Base-by-base conservation (phyloP, 2,113 vertebrate species). In the Saccopteryx bilineata region DNA sequence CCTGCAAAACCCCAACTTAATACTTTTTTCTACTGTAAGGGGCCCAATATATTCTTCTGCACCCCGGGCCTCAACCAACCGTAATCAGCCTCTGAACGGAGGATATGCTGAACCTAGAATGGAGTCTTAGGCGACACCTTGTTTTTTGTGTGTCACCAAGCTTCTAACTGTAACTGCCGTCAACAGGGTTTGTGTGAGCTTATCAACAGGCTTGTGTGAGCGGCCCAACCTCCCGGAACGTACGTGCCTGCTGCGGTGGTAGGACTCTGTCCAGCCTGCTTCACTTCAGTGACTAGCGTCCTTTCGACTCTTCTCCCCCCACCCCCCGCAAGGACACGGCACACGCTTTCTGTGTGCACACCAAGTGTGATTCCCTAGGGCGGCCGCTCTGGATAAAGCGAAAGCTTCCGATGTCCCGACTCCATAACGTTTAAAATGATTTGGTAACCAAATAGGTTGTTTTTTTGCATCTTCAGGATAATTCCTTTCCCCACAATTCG, bases 201-300 rank as follows among this genome's bases (percentile, higher is more conserved):
- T 39, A 3, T 39, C 39, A 39, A 39, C 39, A 39, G 39, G 58
- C 65, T 69, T 24, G 2, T 68, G 60, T 31, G 76, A 90, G 69
- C 46, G 60, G 90, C 52, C 24, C 75, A 76, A 60, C 95, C 96
- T 92, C 50, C 65, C 72, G 48, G 58, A 66, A 83, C 39, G 39
- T 39, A 84, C n/a, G 89, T 87, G 94, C 93, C 78, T 87, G 52
- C 79, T 83, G 81, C 88, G 82, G 71, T 75, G 83, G 11, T 74
- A 86, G 65, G 21, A 12, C 94, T 7, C 75, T 96, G 56, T 86
- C 90, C 72, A 69, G 52, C 93, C 93, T 63, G 85, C 61, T 94
- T 97, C 82, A 11, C 96, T 98, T 97, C 89, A 95, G 52, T 96
- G 97, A 81, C 96, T 96, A 96, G 90, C 75, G 94, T 92, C 14